Percentiles rank a stretch among this genome's conserved stretches.
phyloP scores from a whole-genome alignment of 2,888 invertebrate genomes.

The Choristoneura rosaceana region DNA sequence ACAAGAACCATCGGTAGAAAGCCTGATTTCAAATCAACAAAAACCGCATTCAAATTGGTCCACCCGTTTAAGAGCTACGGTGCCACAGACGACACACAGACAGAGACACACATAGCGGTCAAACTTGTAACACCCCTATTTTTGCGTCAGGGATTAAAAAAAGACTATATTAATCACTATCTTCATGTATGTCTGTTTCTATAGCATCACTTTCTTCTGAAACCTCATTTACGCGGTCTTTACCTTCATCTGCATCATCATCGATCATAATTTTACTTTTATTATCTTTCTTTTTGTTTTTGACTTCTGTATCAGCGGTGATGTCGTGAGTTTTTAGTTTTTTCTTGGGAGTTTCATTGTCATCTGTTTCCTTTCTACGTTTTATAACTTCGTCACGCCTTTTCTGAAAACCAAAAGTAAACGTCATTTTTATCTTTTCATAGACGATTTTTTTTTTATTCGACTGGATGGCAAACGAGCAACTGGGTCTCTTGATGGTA shows the following conservation, averaged over 20 bases:
- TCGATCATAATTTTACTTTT: conserved; percentile 40
- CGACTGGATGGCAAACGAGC: no score
- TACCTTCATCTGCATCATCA: conserved; percentile 37
- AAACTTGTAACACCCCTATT: no score
- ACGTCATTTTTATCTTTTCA: background rate
- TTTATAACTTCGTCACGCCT: conserved; percentile 45
- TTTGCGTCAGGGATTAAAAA: no score
- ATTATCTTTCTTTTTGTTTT: conserved; percentile 43
- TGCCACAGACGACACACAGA: no score
- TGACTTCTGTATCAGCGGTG: conserved; percentile 21
- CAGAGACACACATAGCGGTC: no score
- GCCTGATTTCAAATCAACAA: no score
- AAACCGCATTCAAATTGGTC: no score
- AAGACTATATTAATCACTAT: conserved; percentile 49
- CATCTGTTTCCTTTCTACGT: conserved; percentile 48
- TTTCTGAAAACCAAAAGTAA: conserved; percentile 51
- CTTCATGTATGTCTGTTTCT: conserved; percentile 68
- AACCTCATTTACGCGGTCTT: conserved; percentile 28
- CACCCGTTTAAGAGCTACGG: no score
- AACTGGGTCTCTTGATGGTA: no score
- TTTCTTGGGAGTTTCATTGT: conserved; percentile 44
- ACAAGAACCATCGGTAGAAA: no score
- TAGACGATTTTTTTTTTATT: no score
- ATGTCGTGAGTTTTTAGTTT: conserved; percentile 43
- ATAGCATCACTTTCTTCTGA: conserved; percentile 72